Evolutionary conservation across 2,888 invertebrate genomes (phyloP).

Genomic region (Abrostola triplasia): DNA sequence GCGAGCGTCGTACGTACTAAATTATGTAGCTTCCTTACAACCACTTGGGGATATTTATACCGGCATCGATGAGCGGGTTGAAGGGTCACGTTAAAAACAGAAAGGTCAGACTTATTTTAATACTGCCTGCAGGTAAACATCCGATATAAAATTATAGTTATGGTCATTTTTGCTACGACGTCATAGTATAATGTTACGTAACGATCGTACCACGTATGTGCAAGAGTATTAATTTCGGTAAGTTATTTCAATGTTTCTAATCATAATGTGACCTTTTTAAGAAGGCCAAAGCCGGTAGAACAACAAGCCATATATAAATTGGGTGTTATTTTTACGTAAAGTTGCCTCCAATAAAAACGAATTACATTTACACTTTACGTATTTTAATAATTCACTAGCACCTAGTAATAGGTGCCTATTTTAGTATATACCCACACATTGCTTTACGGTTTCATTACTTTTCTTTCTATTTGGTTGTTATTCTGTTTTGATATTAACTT

Average conservation of each 20-base stretch:
- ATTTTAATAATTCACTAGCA: slow-evolving; percentile 19
- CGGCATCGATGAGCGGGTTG: slow-evolving; percentile 61
- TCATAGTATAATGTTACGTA: slow-evolving; percentile 19
- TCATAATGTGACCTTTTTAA: slow-evolving; percentile 23
- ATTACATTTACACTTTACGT: slow-evolving; percentile 2
- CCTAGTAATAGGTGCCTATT: slow-evolving; percentile 2
- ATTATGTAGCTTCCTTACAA: slow-evolving; percentile 76
- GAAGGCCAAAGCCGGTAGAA: slow-evolving; percentile 34
- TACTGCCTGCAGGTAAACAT: slow-evolving; percentile 37
- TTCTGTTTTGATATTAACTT: too few relatives aligned
- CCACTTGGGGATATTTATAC: slow-evolving; percentile 74
- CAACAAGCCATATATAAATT: slow-evolving; percentile 12
- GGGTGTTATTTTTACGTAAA: slow-evolving; percentile 11
- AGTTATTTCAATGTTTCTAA: slow-evolving; percentile 22
- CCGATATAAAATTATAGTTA: slow-evolving; percentile 20
- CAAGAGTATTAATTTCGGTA: slow-evolving; percentile 21
- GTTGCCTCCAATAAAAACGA: slow-evolving; percentile 11
- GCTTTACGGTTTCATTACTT: background rate
- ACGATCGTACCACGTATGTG: slow-evolving; percentile 17
- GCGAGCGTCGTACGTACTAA: slow-evolving; percentile 65
- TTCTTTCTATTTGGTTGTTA: background rate
- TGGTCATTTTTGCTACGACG: slow-evolving; percentile 20
- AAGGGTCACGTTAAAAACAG: slow-evolving; percentile 69
- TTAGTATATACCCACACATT: slow-evolving; percentile 5
- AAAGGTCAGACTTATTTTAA: slow-evolving; percentile 67